These are phyloP conservation scores for Drosophila dives DNA, from an alignment of 2,888 invertebrate genomes.

Conservation along the genomic window DNA sequence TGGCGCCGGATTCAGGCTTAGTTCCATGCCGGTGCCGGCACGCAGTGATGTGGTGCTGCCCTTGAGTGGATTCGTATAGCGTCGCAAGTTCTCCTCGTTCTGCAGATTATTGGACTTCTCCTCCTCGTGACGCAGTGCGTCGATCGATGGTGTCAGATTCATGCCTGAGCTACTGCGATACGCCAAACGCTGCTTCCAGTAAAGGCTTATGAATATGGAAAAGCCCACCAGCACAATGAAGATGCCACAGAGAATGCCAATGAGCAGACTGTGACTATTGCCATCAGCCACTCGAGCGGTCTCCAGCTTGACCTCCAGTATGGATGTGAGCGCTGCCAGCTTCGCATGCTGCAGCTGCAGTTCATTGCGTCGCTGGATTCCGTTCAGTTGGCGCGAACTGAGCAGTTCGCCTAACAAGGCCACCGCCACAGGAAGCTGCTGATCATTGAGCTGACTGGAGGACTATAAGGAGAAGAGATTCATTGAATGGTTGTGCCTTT, in stretches of 20 bases:
- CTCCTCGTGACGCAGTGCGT: constrained; percentile 90
- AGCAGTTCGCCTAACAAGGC: constrained; percentile 88
- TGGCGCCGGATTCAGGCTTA: constrained; percentile 84
- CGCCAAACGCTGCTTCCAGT: constrained; percentile 86
- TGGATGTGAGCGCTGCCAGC: constrained; percentile 88
- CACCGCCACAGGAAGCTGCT: constrained; percentile 86
- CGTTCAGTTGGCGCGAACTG: constrained; percentile 86
- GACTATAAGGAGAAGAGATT: constrained; percentile 83
- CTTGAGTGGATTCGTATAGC: constrained; percentile 92
- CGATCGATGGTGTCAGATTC: constrained; percentile 86
- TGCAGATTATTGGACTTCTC: constrained; percentile 96
- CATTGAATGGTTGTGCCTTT: background rate
- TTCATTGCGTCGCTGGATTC: constrained; percentile 78
- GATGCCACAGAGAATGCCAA: constrained; percentile 85
- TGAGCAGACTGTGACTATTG: constrained; percentile 84
- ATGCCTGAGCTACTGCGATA: constrained; percentile 86
- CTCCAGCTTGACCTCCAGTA: constrained; percentile 91
- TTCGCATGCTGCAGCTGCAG: constrained; percentile 86
- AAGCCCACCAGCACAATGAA: constrained; percentile 84
- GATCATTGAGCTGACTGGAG: constrained; percentile 85
- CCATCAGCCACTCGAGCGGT: constrained; percentile 87
- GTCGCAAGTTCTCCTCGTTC: constrained; percentile 94
- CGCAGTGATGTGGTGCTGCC: constrained; percentile 86
- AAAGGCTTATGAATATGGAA: constrained; percentile 86
- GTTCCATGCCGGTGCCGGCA: constrained; percentile 86